These are phyloP conservation scores for Parazoanthus darwini DNA, from an alignment of 92 coral and sea anemone species.

Conservation along the genomic window DNA sequence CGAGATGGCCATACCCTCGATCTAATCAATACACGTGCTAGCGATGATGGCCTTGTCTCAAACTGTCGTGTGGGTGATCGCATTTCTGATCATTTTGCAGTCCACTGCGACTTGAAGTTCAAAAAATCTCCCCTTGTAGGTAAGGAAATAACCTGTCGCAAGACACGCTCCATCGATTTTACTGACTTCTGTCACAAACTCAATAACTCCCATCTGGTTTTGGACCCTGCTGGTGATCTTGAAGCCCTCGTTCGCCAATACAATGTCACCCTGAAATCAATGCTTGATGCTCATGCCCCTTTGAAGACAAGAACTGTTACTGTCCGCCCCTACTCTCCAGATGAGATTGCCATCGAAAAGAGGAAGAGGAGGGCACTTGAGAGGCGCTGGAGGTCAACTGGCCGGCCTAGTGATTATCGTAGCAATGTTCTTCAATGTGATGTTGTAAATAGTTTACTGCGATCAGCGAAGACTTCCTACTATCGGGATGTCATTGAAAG, in stretches of 20 bases:
- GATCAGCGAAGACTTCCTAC: too few relatives aligned
- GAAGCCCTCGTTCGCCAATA: constrained; percentile 30
- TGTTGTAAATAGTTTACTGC: too few relatives aligned
- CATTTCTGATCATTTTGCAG: constrained; percentile 28
- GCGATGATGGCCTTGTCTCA: neutral
- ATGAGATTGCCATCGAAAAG: constrained; percentile 19
- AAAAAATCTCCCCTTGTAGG: constrained; percentile 4
- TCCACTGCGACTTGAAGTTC: neutral
- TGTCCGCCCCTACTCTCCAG: constrained; percentile 24
- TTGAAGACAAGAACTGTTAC: constrained; percentile 7
- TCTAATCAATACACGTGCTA: neutral
- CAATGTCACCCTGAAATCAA: neutral
- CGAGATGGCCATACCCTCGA: constrained; percentile 18
- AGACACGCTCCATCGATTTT: constrained; percentile 8
- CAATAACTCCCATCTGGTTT: neutral
- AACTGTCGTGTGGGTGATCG: neutral
- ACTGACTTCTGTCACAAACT: neutral
- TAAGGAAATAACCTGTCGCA: constrained; percentile 4
- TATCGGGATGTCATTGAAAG: too few relatives aligned
- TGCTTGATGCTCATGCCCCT: constrained; percentile 25
- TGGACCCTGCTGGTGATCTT: neutral
- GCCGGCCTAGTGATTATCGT: constrained; percentile 33
- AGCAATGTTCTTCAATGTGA: neutral
- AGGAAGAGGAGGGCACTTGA: constrained; percentile 32
- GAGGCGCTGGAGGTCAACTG: constrained; percentile 41